phyloP scores from a whole-genome alignment of 2,797 vertebrate species.

The Fistularia commersonii region DNA sequence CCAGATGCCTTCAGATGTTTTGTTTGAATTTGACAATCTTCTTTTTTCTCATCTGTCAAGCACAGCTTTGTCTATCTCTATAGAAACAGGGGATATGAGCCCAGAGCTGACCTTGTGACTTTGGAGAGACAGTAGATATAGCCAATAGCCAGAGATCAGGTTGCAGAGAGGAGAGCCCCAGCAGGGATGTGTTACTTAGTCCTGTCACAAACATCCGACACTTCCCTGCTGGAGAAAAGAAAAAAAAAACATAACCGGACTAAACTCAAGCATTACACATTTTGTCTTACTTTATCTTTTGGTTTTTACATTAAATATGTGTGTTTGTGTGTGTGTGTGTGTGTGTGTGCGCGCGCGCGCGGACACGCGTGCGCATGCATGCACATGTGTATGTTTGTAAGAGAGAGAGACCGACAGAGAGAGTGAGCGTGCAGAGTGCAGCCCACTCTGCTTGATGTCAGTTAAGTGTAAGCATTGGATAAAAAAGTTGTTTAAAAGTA shows the following conservation, averaged over 20 bases:
- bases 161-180: conserved; percentile 62
- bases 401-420: too few species aligned
- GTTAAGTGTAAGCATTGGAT: conserved; percentile 65
- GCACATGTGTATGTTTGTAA: too few species aligned
- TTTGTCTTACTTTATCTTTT: conserved; percentile 29
- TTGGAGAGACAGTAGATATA: conserved; percentile 57
- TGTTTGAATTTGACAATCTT: conserved; percentile 62
- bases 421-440: conserved; percentile 37
- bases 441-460: conserved; percentile 52
- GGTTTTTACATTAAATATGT: conserved; percentile 37
- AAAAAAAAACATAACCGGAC: conserved; percentile 50
- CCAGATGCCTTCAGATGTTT: conserved; percentile 56
- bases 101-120: conserved; percentile 64
- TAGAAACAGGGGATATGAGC: conserved; percentile 62
- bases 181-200: conserved; percentile 56
- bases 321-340: conserved; percentile 11
- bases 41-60: conserved; percentile 53
- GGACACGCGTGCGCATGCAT: conserved; percentile 55
- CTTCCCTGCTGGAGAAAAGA: conserved; percentile 36
- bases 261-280: conserved; percentile 54
- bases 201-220: conserved; percentile 61
- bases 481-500: too few species aligned
- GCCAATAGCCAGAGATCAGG: conserved; percentile 66
- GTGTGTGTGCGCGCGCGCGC: conserved; percentile 13
- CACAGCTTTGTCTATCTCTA: conserved; percentile 58